Base-by-base conservation (phyloP, 2,888 invertebrate genomes). In the Drosophila mimetica region DNA sequence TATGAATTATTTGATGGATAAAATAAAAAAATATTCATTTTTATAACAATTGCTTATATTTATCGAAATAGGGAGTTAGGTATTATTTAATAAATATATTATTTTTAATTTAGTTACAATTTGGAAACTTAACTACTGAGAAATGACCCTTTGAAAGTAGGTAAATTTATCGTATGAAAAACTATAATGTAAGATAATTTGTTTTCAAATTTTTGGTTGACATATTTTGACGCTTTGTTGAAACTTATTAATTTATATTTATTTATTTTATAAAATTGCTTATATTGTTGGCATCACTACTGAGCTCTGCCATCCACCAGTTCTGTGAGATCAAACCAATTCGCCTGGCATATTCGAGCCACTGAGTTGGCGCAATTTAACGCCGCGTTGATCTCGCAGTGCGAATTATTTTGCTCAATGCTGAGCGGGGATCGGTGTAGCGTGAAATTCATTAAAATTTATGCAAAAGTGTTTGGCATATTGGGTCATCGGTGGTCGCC, bases 371-470 rank as follows among this genome's bases (percentile, higher is more conserved):
- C 78, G 71, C 82, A 82, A 86, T 82, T 82, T 83, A 86, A 83
- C 72, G 86, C 80, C 75, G 61, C 54, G 70, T 70, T 77, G 76
- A 69, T 74, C 74, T 75, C 51, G 42, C 71, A 69, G 74, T 80
- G 81, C 84, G 76, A 86, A 84, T 77, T 86, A 80, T 82, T 73
- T 76, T 66, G 69, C 76, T 66, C 71, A 57, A 57, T 71, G 50
- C 25, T 55, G 53, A 14, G 48, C 57, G 53, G 47, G 53, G 47
- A 54, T 57, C 41, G 71, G 47, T 66, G 70, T 76, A 74, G 76
- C 83, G 81, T 81, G 73, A 86, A 87, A 86, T 77, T 76, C 77
- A 86, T 85, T 85, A 54, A 81, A 85, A 86, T 81, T 51, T 87
- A 86, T 87, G 85, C 88, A 87, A 85, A 85, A 73, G 76, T 71